Base-by-base conservation (phyloP, 1,140 invertebrate genomes). In the Pseudomyrmex gracilis region DNA sequence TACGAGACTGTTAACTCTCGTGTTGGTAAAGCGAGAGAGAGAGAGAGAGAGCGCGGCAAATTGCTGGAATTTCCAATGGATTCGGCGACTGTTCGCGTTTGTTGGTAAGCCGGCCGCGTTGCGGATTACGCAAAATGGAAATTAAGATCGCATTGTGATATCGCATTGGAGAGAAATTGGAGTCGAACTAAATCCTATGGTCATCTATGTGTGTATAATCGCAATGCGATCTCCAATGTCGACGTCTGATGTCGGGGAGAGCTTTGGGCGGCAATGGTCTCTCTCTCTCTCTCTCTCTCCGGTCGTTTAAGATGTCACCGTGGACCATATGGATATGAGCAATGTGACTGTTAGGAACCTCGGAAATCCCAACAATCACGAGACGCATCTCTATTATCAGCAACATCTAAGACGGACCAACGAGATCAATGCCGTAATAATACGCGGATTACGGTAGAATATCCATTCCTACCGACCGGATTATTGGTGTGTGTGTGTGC, bases 141-240 rank as follows among this genome's bases (percentile, higher is more conserved):
- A 80, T 80, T 80, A 80, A 80, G 66, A 70, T 80, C 47, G 53
- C 43, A 15, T 22, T 9, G 64, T 24, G 64, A 68, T 78, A 57
- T 51, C 43, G 43, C 51, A 68, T 47, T 47, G 51, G n/a, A n/a
- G n/a, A n/a, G 66, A 58, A 80, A 80, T 71, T 58, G 53, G 76
- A 12, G 10, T 58, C 10, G 20, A 55, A 78, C 43, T 45, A 24
- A 71, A 47, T 60, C 76, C 53, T 58, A 78, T 68, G 76, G 55
- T 58, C 43, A 70, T 49, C 20, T 34, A 15, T 22, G 34, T n/a
- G 7, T 34, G 34, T 34, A 34, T 0, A 34, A 34, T 34, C 34
- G 34, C 34, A 34, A 34, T 34, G 34, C 24, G 67, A 80, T 70
- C 76, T 70, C 66, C 15, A 9, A 80, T 17, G 53, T 80, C 76